phyloP scores from a whole-genome alignment of 1,140 invertebrate species.

The Drosophila orena region DNA sequence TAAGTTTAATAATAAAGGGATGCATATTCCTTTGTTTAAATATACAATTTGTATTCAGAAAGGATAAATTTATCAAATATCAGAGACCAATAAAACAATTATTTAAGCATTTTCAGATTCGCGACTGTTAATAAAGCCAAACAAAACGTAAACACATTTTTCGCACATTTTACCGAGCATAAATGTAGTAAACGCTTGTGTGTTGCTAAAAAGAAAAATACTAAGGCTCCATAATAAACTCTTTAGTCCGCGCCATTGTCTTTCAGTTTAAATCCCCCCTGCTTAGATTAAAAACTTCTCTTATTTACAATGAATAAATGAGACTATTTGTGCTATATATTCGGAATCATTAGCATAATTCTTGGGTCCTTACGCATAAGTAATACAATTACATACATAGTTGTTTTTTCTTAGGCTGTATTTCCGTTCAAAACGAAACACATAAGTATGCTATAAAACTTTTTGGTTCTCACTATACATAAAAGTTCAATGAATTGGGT shows the following conservation, averaged over 20 bases:
- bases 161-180: slow-evolving; percentile 70
- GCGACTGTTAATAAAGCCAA: background rate
- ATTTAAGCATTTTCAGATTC: no score
- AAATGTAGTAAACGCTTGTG: slow-evolving; percentile 44
- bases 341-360: slow-evolving; percentile 11
- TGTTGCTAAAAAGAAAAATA: slow-evolving; percentile 1
- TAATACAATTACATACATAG: slow-evolving; percentile 9
- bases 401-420: slow-evolving; percentile 46
- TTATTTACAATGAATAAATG: background rate
- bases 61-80: no score
- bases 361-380: slow-evolving; percentile 30
- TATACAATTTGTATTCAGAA: no score
- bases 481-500: slow-evolving; percentile 46
- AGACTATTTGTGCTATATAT: background rate
- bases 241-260: background rate
- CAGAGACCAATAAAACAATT: background rate
- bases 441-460: slow-evolving; percentile 71
- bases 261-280: background rate
- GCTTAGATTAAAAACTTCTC: background rate
- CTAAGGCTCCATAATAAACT: background rate
- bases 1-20: slow-evolving; percentile 4
- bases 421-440: slow-evolving; percentile 52
- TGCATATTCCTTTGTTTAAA: no score
- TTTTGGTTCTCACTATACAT: slow-evolving; percentile 61
- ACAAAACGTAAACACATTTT: background rate